A percentile compares a stretch with the other conserved stretches of the same genome.
Evolutionary conservation across 2,888 invertebrate genomes (phyloP).

Genomic region (Dicyrtoma fusca): DNA sequence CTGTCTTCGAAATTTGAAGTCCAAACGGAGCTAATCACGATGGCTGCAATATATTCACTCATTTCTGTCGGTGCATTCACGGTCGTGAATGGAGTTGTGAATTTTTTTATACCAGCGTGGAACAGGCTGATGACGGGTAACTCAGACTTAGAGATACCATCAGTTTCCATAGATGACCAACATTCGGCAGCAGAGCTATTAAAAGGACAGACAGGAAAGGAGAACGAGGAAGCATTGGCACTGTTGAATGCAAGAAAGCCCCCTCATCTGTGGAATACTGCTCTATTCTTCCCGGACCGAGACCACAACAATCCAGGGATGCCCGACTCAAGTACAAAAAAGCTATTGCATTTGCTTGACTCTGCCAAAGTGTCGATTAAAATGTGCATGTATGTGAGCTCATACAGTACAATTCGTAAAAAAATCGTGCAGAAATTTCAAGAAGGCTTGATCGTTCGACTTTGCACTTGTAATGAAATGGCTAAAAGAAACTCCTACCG

Average conservation of each 20-base stretch:
- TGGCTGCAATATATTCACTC: too few species aligned
- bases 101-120: too few species aligned
- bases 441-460: constrained; percentile 66
- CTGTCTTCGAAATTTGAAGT: too few species aligned
- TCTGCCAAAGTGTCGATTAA: constrained; percentile 66
- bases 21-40: too few species aligned
- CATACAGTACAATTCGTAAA: constrained; percentile 65
- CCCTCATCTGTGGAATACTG: constrained; percentile 15
- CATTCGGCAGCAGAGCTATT: too few species aligned
- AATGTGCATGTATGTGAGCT: constrained; percentile 72
- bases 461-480: constrained; percentile 68
- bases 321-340: constrained; percentile 18
- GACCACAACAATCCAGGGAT: not conserved
- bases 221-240: too few species aligned
- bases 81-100: too few species aligned
- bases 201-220: too few species aligned
- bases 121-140: too few species aligned
- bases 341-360: constrained; percentile 58
- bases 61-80: too few species aligned
- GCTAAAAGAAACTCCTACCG: constrained; percentile 61
- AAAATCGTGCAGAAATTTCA: constrained; percentile 63
- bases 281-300: constrained; percentile 7
- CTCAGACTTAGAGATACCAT: too few species aligned
- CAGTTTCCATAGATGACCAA: too few species aligned
- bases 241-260: not conserved